phyloP scores from a whole-genome alignment of 2,888 invertebrate genomes.

The Urechis unicinctus region DNA sequence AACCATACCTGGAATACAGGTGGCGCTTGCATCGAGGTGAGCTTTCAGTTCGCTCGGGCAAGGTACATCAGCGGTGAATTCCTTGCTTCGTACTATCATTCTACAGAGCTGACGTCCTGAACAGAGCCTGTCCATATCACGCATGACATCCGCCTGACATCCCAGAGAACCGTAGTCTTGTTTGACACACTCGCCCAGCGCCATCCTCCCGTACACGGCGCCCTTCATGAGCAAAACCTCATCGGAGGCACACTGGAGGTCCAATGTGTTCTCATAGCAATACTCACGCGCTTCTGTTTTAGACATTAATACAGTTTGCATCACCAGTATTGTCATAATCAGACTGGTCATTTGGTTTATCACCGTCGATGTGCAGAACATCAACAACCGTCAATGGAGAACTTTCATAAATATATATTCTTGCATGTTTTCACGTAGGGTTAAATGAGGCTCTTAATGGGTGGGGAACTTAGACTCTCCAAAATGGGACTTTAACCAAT shows the following conservation, averaged over 20 bases:
- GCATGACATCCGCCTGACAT: constrained; percentile 5
- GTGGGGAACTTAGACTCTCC: too few relatives aligned
- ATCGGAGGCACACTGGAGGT: constrained; percentile 5
- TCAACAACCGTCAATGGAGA: too few relatives aligned
- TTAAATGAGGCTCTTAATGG: too few relatives aligned
- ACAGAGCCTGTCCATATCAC: constrained; percentile 11
- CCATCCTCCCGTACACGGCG: constrained; percentile 12
- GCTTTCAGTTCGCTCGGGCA: constrained; percentile 14
- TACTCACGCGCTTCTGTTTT: too few relatives aligned
- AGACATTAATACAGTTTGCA: too few relatives aligned
- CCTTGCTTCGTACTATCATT: constrained; percentile 2
- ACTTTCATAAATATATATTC: too few relatives aligned
- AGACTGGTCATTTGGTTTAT: too few relatives aligned
- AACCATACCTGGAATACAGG: constrained; percentile 11
- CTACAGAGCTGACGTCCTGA: constrained; percentile 7
- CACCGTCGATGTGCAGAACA: too few relatives aligned
- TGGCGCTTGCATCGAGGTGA: constrained; percentile 11
- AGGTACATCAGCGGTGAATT: neutral
- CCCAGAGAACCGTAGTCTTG: constrained; percentile 9
- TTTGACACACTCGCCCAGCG: constrained; percentile 9
- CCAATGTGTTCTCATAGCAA: constrained; percentile 10
- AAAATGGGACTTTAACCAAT: too few relatives aligned
- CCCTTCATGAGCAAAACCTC: constrained; percentile 11
- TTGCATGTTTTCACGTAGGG: too few relatives aligned
- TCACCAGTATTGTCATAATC: too few relatives aligned